phyloP scores from a whole-genome alignment of 2,888 invertebrate genomes.

The Eumacrocentrus americanus region DNA sequence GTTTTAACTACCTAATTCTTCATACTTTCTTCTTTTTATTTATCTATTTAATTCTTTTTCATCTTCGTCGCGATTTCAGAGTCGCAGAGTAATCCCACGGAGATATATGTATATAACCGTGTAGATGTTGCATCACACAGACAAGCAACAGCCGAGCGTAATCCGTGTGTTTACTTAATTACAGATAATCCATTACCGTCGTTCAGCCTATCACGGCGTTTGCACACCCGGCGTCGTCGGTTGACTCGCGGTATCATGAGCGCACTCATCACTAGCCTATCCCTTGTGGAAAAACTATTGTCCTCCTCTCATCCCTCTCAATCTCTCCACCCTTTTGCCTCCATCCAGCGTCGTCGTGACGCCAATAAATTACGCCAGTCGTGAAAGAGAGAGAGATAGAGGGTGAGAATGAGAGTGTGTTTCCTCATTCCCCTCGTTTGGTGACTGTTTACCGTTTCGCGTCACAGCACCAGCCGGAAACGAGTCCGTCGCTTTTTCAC shows the following conservation, averaged over 20 bases:
- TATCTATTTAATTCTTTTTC: not conserved
- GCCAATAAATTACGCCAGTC: constrained; percentile 12
- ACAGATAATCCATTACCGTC: constrained; percentile 53
- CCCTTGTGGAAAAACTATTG: not conserved
- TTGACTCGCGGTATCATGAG: constrained; percentile 4
- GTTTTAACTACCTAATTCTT: not conserved
- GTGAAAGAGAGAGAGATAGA: not conserved
- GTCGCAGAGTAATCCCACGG: not conserved
- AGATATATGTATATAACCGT: too few species aligned
- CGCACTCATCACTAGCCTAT: constrained; percentile 12
- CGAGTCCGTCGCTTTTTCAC: constrained; percentile 19
- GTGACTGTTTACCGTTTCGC: constrained; percentile 20
- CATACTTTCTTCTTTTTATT: not conserved
- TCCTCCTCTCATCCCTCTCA: not conserved
- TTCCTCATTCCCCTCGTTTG: constrained; percentile 4
- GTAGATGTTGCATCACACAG: too few species aligned
- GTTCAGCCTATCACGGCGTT: constrained; percentile 27
- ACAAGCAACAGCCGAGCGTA: not conserved
- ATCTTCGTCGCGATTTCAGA: not conserved
- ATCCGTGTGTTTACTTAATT: constrained; percentile 52
- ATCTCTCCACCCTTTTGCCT: not conserved
- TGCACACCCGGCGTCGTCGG: constrained; percentile 4
- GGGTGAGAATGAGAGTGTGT: too few species aligned
- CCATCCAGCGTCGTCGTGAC: too few species aligned
- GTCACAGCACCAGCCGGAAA: constrained; percentile 18